Base-by-base conservation (phyloP, 2,888 invertebrate genomes). In the Tupiocoris notatus region DNA sequence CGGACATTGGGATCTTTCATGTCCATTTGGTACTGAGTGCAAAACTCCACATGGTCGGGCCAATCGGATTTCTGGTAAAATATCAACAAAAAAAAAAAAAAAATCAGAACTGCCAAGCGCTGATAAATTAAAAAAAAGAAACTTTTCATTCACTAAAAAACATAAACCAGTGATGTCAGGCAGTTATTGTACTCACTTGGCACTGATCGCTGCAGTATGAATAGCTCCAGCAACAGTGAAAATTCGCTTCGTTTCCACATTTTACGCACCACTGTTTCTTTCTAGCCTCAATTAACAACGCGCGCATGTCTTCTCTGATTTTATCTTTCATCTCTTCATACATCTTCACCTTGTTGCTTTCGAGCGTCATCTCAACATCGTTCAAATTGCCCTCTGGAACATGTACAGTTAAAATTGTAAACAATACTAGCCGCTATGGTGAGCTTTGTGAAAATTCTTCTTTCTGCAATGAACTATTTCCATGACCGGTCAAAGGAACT, bases 151-250 rank as follows among this genome's bases (percentile, higher is more conserved):
- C 54, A 9, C 7, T 16, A 54, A 54, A 54, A 54, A 54, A 9
- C 54, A 54, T 16, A 54, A 54, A 7, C 9, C 54, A 54, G 7
- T 54, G 7, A 54, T 16, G 54, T 9, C 16, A 59, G 54, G 23
- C 65, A 16, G 39, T 7, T 39, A 12, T 12, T 3, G 39, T 39
- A 21, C 63, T 63, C 21, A 78, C 78, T 75, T 96, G 96, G 82
- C 96, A 96, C 1, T 90, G 88, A 83, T 92, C 92, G 85, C 93
- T 92, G 84, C 96, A 97, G 84, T 97, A 97, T 71, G 94, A 91
- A 0, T 96, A 96, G 86, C 96, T 96, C 96, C 96, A 97, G 83
- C 97, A 97, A 83, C 97, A 97, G 84, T 95, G 95, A 84, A 94
- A 94, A 81, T 92, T 90, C 0, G 96, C 94, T 84, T 96, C 96